Conservation (phyloP, 2,113 vertebrate species). For the Corythaeola cristata region DNA sequence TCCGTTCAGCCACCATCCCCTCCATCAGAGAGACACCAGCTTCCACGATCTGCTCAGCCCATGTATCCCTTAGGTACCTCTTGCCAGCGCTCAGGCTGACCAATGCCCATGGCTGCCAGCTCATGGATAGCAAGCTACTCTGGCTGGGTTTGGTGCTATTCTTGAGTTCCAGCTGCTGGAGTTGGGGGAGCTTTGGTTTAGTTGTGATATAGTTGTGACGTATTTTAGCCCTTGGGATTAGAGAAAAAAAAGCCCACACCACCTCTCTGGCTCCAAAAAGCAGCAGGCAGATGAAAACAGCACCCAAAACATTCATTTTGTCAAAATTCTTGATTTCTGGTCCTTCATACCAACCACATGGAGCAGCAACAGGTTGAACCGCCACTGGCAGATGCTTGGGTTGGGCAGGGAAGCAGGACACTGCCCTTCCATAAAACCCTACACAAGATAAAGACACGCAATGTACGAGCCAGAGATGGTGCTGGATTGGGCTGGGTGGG, state of each 20-base stretch:
- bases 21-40: neutral
- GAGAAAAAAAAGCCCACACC: neutral
- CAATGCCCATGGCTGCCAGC: neutral
- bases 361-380: neutral
- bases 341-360: accelerated
- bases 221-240: neutral
- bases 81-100: neutral
- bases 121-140: neutral
- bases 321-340: neutral
- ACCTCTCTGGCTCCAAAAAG: neutral
- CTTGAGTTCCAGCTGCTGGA: neutral
- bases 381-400: neutral
- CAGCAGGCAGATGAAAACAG: neutral
- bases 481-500: neutral
- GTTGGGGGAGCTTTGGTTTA: neutral
- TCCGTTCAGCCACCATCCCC: neutral
- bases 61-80: neutral
- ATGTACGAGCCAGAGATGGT: accelerated
- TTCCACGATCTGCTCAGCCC: neutral
- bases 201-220: neutral
- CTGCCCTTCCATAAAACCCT: neutral
- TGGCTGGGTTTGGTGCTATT: neutral
- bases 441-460: neutral
- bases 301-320: neutral
- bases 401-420: neutral